Conservation (phyloP, 2,797 vertebrate species). For the Hyperoplus immaculatus region DNA sequence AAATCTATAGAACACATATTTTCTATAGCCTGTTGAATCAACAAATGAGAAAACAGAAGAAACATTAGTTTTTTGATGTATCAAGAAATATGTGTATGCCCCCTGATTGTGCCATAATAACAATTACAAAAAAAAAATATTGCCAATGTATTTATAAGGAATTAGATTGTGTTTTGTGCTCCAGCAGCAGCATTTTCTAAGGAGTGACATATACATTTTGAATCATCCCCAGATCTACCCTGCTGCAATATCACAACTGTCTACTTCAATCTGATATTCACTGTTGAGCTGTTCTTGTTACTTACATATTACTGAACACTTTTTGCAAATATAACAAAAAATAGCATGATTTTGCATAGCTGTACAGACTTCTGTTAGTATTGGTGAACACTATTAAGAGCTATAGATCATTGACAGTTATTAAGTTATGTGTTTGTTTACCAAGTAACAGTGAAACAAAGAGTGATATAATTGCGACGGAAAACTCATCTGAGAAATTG, state of each 20-base stretch:
- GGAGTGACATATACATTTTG: not conserved
- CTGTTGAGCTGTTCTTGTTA: not conserved
- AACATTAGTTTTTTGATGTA: not conserved
- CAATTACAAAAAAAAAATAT: not conserved
- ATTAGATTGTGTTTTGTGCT: not conserved
- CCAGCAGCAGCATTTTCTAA: not conserved
- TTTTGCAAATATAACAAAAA: not conserved
- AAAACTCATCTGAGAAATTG: conserved; percentile 2
- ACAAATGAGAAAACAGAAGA: not conserved
- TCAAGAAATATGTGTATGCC: not conserved
- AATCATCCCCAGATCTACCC: no score
- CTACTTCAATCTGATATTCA: not conserved
- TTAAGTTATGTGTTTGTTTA: not conserved
- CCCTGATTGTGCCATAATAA: not conserved
- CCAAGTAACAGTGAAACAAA: not conserved
- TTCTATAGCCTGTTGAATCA: not conserved
- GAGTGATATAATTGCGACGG: not conserved
- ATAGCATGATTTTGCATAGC: not conserved
- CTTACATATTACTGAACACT: not conserved
- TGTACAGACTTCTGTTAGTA: not conserved
- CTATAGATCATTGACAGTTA: conserved; percentile 16
- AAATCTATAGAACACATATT: no score
- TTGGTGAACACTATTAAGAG: not conserved
- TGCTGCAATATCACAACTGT: not conserved
- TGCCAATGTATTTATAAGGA: not conserved